A percentile compares a stretch with the other conserved stretches of the same genome.
These are phyloP conservation scores for Achroia grisella DNA, from an alignment of 1,140 invertebrate genomes.

Conservation along the genomic window DNA sequence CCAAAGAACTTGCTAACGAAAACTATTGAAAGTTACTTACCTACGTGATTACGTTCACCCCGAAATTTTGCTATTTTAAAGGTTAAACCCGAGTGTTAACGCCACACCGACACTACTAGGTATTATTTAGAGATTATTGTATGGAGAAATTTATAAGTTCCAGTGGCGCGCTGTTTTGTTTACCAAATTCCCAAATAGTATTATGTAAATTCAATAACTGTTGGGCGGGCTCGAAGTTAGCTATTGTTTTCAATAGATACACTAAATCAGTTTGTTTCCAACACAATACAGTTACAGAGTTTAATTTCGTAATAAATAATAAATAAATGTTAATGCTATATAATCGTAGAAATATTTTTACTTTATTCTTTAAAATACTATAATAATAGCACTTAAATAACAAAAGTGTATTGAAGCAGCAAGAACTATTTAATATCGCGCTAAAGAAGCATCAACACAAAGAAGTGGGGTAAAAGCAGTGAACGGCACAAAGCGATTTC, in stretches of 20 bases:
- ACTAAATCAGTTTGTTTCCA: conserved; percentile 10
- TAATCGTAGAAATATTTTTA: too few relatives aligned
- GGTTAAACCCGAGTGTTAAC: conserved; percentile 22
- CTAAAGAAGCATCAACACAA: conserved; percentile 42
- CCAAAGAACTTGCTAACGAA: conserved; percentile 40
- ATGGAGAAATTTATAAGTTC: conserved; percentile 47
- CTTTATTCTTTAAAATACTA: too few relatives aligned
- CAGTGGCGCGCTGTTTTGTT: conserved; percentile 31
- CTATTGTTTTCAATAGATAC: conserved; percentile 29
- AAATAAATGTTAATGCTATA: too few relatives aligned
- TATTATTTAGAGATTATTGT: conserved; percentile 56
- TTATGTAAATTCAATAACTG: conserved; percentile 51
- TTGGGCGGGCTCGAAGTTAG: conserved; percentile 13
- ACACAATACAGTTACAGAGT: too few relatives aligned
- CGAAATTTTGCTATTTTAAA: conserved; percentile 43
- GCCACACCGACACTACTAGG: conserved; percentile 21
- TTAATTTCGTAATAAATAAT: too few relatives aligned
- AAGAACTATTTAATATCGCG: conserved; percentile 69
- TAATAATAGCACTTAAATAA: conserved; percentile 9
- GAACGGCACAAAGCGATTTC: conserved; percentile 48
- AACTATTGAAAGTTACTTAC: conserved; percentile 69
- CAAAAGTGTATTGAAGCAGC: conserved; percentile 49
- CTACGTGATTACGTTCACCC: conserved; percentile 37
- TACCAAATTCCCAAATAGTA: conserved; percentile 28
- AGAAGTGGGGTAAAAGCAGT: conserved; percentile 51